Evolutionary conservation across 2,888 invertebrate species (phyloP).

Genomic region (Panopea generosa): DNA sequence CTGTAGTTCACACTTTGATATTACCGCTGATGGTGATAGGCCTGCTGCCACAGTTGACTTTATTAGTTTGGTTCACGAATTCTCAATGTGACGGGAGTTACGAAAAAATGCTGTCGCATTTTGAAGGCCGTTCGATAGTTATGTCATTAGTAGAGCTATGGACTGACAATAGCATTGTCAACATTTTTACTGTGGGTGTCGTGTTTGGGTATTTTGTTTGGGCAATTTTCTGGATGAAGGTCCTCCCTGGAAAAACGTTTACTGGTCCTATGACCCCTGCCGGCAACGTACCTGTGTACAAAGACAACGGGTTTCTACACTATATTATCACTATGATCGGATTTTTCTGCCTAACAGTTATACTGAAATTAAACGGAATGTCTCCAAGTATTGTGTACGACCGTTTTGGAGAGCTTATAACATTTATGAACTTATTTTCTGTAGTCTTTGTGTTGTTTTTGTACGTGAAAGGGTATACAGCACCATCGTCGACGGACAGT

Average conservation of each 20-base stretch:
- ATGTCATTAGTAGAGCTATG: constrained; percentile 76
- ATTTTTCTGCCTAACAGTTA: constrained; percentile 79
- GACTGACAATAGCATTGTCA: constrained; percentile 74
- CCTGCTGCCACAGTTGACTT: constrained; percentile 74
- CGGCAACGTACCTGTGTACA: constrained; percentile 86
- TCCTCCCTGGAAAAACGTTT: constrained; percentile 85
- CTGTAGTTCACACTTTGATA: constrained; percentile 71
- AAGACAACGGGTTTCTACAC: constrained; percentile 86
- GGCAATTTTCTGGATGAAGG: constrained; percentile 85
- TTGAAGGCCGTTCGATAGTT: constrained; percentile 65
- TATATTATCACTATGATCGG: constrained; percentile 85
- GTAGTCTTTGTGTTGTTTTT: constrained; percentile 85
- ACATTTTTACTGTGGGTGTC: constrained; percentile 70
- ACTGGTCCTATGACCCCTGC: constrained; percentile 86
- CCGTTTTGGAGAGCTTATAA: constrained; percentile 86
- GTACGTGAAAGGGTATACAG: constrained; percentile 83
- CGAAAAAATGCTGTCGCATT: constrained; percentile 54
- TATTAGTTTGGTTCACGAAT: constrained; percentile 79
- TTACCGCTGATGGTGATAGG: constrained; percentile 77
- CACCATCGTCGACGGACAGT: constrained; percentile 83
- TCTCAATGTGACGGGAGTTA: constrained; percentile 77
- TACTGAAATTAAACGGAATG: constrained; percentile 79
- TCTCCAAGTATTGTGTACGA: constrained; percentile 85
- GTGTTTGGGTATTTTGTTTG: constrained; percentile 82
- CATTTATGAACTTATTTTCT: constrained; percentile 85